A percentile compares a stretch with the other conserved stretches of the same genome.
Evolutionary conservation across 2,113 vertebrate genomes (phyloP).

Genomic region (Dasypus novemcinctus): DNA sequence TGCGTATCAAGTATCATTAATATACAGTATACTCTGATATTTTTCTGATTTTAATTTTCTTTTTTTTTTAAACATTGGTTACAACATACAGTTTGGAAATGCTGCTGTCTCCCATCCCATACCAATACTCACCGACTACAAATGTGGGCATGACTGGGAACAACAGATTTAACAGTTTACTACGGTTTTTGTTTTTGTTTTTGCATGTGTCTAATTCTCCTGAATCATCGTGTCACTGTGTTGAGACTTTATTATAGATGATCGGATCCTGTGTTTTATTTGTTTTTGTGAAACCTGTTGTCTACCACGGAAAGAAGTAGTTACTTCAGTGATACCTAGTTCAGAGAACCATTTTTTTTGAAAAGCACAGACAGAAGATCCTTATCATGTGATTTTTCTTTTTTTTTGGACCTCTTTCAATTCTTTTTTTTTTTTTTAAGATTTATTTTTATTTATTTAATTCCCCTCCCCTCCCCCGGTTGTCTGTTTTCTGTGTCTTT

Average conservation of each 20-base stretch:
- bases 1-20: neutral
- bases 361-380: neutral
- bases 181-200: neutral
- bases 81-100: neutral
- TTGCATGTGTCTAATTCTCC: neutral
- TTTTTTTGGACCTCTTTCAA: too few species aligned
- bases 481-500: too few species aligned
- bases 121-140: neutral
- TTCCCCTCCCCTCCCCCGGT: too few species aligned
- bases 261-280: neutral
- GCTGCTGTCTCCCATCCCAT: neutral
- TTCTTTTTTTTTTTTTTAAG: neutral
- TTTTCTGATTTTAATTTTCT: constrained; percentile 43
- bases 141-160: neutral
- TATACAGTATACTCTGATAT: neutral
- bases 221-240: neutral
- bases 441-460: too few species aligned
- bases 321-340: neutral
- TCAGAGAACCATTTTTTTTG: neutral
- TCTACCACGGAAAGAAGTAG: constrained; percentile 1
- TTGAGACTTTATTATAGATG: neutral
- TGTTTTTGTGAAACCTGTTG: neutral
- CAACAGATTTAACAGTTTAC: neutral
- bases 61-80: neutral
- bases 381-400: neutral